phyloP scores from a whole-genome alignment of 2,888 invertebrate genomes.

The Oxyscelio sp. region DNA sequence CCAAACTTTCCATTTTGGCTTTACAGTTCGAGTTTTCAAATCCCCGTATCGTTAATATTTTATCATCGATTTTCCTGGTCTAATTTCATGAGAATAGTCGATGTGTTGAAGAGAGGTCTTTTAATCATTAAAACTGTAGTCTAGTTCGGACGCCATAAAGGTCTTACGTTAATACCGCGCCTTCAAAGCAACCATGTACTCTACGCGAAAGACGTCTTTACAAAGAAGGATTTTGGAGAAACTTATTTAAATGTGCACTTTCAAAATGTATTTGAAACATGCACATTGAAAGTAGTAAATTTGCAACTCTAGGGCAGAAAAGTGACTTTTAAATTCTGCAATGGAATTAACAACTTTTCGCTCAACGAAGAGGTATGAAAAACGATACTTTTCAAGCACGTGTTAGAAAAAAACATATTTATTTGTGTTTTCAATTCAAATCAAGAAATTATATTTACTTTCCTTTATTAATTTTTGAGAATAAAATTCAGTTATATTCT shows the following conservation, averaged over 20 bases:
- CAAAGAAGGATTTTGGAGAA: constrained; percentile 55
- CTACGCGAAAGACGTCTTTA: constrained; percentile 51
- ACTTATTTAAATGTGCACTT: constrained; percentile 63
- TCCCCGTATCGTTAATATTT: constrained; percentile 52
- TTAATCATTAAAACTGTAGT: constrained; percentile 66
- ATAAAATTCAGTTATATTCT: too few species aligned
- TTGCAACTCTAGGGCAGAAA: too few species aligned
- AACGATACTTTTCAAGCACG: too few species aligned
- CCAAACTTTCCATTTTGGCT: constrained; percentile 45
- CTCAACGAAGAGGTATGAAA: too few species aligned
- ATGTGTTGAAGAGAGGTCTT: constrained; percentile 40
- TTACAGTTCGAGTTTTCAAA: constrained; percentile 13
- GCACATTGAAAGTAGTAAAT: too few species aligned
- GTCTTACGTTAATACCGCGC: constrained; percentile 62
- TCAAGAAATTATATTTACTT: too few species aligned
- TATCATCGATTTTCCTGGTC: constrained; percentile 48
- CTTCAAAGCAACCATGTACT: constrained; percentile 46
- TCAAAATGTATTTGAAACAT: too few species aligned
- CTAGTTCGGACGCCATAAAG: constrained; percentile 65
- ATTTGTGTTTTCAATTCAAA: too few species aligned
- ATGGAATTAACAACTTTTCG: too few species aligned
- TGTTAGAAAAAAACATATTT: too few species aligned
- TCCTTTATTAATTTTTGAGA: too few species aligned
- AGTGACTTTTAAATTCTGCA: too few species aligned
- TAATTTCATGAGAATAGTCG: constrained; percentile 52